Evolutionary conservation across 53 echinoderm and acorn worm species (phyloP).

Genomic region (Paelopatides confundens): DNA sequence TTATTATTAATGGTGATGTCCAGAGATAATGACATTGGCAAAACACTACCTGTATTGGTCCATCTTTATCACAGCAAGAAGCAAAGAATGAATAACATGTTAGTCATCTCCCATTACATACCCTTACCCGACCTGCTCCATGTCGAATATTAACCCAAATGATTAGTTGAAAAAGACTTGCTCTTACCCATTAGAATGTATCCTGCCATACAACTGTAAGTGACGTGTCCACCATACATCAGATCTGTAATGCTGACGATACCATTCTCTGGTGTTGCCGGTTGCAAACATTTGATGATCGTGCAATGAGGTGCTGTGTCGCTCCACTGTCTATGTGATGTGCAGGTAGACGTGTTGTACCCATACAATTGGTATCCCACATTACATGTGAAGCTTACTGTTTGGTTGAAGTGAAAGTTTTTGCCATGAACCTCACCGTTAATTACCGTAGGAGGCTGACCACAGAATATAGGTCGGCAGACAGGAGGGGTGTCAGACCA

Average conservation of each 20-base stretch:
- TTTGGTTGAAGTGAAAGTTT: conserved; percentile 31
- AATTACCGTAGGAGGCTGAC: conserved; percentile 45
- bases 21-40: too few species aligned
- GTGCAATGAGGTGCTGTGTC: conserved; percentile 50
- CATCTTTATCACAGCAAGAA: too few species aligned
- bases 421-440: conserved; percentile 61
- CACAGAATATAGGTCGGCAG: conserved; percentile 70
- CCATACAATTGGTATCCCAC: conserved; percentile 67
- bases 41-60: too few species aligned
- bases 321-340: conserved; percentile 68
- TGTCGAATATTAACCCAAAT: too few species aligned
- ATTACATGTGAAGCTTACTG: conserved; percentile 71
- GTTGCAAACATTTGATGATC: conserved; percentile 9
- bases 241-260: background rate
- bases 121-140: too few species aligned
- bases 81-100: too few species aligned
- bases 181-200: background rate
- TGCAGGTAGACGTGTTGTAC: conserved; percentile 42
- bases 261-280: conserved; percentile 14
- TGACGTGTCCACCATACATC: conserved; percentile 19
- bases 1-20: too few species aligned
- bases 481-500: conserved; percentile 58
- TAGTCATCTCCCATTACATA: too few species aligned
- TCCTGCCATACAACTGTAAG: background rate
- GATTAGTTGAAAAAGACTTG: background rate